Evolutionary conservation across 2,888 invertebrate genomes (phyloP), one percentile per base, ranked within the genome.

Genomic region (Epirrhoe tristata): DNA sequence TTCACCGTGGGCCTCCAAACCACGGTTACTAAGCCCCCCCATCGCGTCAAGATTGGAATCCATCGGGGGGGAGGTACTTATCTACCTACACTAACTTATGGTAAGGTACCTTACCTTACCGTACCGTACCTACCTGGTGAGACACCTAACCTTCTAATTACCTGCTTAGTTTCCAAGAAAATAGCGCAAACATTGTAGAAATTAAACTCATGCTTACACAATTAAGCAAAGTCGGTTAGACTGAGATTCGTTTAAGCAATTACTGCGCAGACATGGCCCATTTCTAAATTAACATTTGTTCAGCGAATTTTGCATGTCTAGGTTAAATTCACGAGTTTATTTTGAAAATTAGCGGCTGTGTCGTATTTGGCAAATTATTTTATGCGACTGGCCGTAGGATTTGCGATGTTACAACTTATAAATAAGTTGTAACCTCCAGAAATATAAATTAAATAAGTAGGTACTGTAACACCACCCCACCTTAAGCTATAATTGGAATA

Each of bases 331-430:
- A 31, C 14, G 48, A 51, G 59, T 60, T 63, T 63, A 52, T 59
- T 56, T 52, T 56, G 39, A n/a, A 67, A 67, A 63, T 60, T 53
- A 34, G 53, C 46, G 46, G 12, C 51, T 59, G 14, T 55, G 48
- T 57, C 56, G 57, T 60, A 60, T 67, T 67, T 67, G 67, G 63
- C 63, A 60, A 67, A 60, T 63, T 63, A 57, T 67, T 63, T 51
- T 36, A 51, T n/a, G 63, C 36, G 31, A 32, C 24, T 2, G 46
- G 46, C 17, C 16, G 34, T 24, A 56, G 48, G 36, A 53, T 61
- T 51, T 57, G 59, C 56, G 67, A 63, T 60, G 65, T 43, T 39
- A 50, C 8, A 12, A 14, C 46, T n/a, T 46, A 46, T 3, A n/a
- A 46, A 0, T 16, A 6, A 5, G 6, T 7, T 6, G 5, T 14